Base-by-base conservation (phyloP, 2,797 vertebrate species). In the Lepilemur septentrionalis region DNA sequence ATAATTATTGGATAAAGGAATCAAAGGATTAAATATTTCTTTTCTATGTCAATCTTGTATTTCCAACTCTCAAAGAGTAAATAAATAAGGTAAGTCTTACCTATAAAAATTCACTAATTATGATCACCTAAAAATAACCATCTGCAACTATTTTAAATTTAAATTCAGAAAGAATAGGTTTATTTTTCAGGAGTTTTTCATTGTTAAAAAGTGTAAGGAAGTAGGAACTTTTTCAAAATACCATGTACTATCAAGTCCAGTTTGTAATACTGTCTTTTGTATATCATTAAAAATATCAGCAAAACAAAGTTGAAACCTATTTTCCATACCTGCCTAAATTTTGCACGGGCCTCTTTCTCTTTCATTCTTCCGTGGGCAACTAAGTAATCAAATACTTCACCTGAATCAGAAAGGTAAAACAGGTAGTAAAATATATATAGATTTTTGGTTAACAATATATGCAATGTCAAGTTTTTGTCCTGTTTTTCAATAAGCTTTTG, bases 321-420 rank as follows among this genome's bases (percentile, higher is more conserved):
- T 97, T 97, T 98, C 97, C 99, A 98, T 99, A 99, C 99, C 99
- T 99, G 99, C 99, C 99, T 99, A 99, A 99, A 99, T 99, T 99
- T 99, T 98, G 99, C 99, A 98, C 99, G 99, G 96, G 99, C 99
- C 97, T 99, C 99, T 98, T 99, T 99, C 97, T 99, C 99, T 98
- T 99, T 99, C 99, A 99, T 99, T 98, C 99, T 99, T 98, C 99
- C 99, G 43, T 99, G 99, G 97, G 99, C 99, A 98, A 99, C 99
- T 97, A 99, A 98, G 98, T 99, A 99, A 98, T 99, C 99, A 98
- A 99, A 99, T 63, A 99, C 99, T 98, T 99, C 99, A 91, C 99
- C 99, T 99, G 98, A 93, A 96, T 97, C 75, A n/a, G 67, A 98
- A 95, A 86, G 82, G 97, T 46, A 98, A 96, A 98, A 95, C 43